Base-by-base conservation (phyloP, 1,140 invertebrate genomes). In the Sinonovacula constricta region DNA sequence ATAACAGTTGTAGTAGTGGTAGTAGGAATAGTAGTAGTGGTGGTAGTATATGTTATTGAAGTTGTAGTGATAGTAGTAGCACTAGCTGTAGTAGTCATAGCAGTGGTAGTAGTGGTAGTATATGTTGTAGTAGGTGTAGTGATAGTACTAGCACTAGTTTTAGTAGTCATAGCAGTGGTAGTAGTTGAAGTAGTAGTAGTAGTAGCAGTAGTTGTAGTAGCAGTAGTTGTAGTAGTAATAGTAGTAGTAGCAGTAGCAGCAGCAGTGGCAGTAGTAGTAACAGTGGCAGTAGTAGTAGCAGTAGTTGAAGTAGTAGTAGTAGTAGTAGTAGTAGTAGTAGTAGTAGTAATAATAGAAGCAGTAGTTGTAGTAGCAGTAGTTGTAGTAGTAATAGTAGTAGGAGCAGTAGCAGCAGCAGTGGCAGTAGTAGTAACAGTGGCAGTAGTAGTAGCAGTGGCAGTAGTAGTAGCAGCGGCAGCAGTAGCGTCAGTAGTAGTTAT, bases 271-370 rank as follows among this genome's bases (percentile, higher is more conserved):
- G 45, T 49, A 49, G 45, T 49, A 49, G 45, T 49, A 49, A n/a
- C n/a, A 49, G 45, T 49, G n/a, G 45, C n/a, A 49, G 45, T 49
- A 49, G 45, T 49, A 49, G 45, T 49, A 49, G 45, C n/a, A 49
- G 45, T 49, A 49, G 45, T 49, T 14, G 45, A 49, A 49, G 45
- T 49, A 49, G 45, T 49, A 49, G 45, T 49, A 49, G 45, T 49
- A 49, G 45, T 49, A 49, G 45, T 49, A 49, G 45, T 49, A 49
- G 45, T 49, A 49, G 45, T 49, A 49, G n/a, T 49, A 49, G 45
- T n/a, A n/a, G n/a, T n/a, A n/a, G n/a, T n/a, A n/a, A n/a, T n/a
- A n/a, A n/a, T n/a, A n/a, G n/a, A n/a, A n/a, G n/a, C n/a, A n/a
- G n/a, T n/a, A n/a, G n/a, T n/a, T n/a, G n/a, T n/a, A n/a, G n/a